Conservation (phyloP, 2,113 vertebrate genomes). For the Entomyzon cyanotis region DNA sequence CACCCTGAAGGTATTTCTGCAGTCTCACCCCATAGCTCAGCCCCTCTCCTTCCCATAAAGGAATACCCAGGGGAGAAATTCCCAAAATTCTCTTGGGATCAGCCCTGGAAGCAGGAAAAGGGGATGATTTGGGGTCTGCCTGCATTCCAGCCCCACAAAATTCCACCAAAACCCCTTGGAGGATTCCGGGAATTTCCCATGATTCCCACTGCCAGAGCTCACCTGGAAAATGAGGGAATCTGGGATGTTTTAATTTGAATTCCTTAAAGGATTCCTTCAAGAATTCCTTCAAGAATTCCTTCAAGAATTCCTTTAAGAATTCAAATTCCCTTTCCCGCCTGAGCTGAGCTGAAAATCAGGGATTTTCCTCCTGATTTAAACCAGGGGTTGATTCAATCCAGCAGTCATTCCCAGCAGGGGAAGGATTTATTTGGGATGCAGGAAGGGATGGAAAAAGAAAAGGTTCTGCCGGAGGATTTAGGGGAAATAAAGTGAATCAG, state of each 20-base stretch:
- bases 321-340: neutral
- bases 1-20: neutral
- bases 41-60: neutral
- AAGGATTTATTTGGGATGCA: neutral
- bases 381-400: neutral
- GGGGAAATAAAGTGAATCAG: neutral
- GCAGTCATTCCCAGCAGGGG: neutral
- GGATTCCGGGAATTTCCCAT: neutral
- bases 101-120: neutral
- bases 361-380: neutral
- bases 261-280: no score
- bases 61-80: neutral
- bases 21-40: neutral
- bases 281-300: no score
- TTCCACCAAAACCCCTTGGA: accelerated
- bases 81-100: neutral
- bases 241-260: neutral
- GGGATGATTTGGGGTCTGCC: neutral
- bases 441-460: neutral
- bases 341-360: neutral
- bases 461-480: neutral
- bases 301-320: neutral
- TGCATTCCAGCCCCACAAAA: neutral
- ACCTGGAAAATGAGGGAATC: neutral
- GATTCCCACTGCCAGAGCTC: neutral